Evolutionary conservation across 2,113 vertebrate species (phyloP), one percentile per base, ranked within the genome.

Genomic region (Brachyhypopomus gauderio): DNA sequence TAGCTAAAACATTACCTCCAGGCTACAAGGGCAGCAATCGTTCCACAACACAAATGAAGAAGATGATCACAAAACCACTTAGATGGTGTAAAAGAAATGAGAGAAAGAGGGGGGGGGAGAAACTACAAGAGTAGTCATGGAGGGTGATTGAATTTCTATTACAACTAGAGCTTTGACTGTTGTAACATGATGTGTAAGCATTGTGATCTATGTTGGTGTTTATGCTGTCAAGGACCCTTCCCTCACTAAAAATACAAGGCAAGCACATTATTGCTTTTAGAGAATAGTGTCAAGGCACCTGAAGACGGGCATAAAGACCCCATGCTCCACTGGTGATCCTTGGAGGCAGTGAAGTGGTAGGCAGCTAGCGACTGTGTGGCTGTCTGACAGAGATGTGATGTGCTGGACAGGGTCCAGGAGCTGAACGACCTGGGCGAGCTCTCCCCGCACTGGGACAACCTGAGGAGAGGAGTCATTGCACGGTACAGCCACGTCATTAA

Each of bases 361-460:
- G 41, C 7, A 45, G 5, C 41, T 4, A 1, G 23, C 25, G 27
- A 4, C 19, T 73, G 38, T 38, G 52, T 27, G 22, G 36, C 11
- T 74, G 34, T 75, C 38, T 64, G 75, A 58, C 72, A 38, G 22
- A 22, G 16, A 77, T 25, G 48, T 63, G 72, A 56, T 82, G 30
- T 80, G 19, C 72, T 62, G 30, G 17, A 23, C 85, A 99, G 97
- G 94, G 94, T 98, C 88, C 95, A 98, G 86, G 96, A 98, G 59
- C 93, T 99, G 75, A 96, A 94, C 83, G 96, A 98, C 78, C 90
- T 99, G 76, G 97, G 97, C 12, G 97, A 98, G n/a, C 96, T 99
- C 23, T 96, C 97, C 80, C 96, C 97, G 86, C 97, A 99, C 86
- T 99, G 97, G 97, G 97, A 99, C 91, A 98, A 97, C 83, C 90